A percentile compares a stretch with the other conserved stretches of the same genome.
These are phyloP conservation scores for Peromyscus leucopus DNA, from an alignment of 2,113 vertebrate genomes.

Conservation along the genomic window DNA sequence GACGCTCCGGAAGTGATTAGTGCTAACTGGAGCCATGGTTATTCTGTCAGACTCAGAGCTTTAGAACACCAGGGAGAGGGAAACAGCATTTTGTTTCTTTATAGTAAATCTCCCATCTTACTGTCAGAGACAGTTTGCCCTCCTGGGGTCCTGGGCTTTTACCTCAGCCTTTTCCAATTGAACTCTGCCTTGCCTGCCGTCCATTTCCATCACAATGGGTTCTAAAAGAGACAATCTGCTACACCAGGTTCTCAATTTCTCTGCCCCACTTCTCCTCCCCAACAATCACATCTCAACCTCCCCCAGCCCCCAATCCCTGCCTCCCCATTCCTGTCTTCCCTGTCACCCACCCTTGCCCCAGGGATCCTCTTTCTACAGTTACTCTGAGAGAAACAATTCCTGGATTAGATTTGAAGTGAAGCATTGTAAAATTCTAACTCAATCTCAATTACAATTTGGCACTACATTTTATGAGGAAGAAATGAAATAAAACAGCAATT, in stretches of 20 bases:
- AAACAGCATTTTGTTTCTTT: conserved; percentile 82
- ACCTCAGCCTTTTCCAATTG: background rate
- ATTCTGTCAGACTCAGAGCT: conserved; percentile 81
- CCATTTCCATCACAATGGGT: conserved; percentile 18
- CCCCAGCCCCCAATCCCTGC: too few species aligned
- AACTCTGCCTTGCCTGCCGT: background rate
- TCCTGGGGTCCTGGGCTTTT: conserved; percentile 38
- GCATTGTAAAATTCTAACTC: conserved; percentile 69
- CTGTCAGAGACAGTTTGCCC: conserved; percentile 76
- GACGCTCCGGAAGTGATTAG: conserved; percentile 53
- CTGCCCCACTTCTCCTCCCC: background rate
- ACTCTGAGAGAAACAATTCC: conserved; percentile 73
- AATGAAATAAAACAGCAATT: conserved; percentile 86
- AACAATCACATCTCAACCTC: conserved; percentile 52
- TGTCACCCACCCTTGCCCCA: background rate
- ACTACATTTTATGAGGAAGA: conserved; percentile 80
- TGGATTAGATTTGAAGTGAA: conserved; percentile 43
- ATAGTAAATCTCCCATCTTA: conserved; percentile 84
- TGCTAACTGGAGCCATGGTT: conserved; percentile 68
- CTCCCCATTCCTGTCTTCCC: background rate
- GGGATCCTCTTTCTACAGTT: conserved; percentile 41
- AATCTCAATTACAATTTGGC: conserved; percentile 72
- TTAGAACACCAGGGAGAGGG: conserved; percentile 82
- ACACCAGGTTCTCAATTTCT: background rate
- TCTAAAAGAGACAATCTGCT: conserved; percentile 60